phyloP scores from a whole-genome alignment of 2,797 vertebrate genomes.

The Alca torda region DNA sequence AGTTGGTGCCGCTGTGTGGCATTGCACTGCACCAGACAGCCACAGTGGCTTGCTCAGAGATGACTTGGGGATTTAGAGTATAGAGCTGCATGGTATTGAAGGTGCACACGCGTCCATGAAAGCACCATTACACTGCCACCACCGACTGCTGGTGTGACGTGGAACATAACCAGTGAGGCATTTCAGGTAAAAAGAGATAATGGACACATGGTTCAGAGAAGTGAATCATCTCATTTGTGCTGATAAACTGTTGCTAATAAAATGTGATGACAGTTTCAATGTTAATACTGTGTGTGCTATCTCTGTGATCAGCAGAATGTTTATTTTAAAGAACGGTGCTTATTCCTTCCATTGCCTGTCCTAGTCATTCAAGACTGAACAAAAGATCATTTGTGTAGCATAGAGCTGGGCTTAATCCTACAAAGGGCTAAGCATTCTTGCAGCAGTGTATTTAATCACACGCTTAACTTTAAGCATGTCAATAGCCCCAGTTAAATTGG shows the following conservation, averaged over 20 bases:
- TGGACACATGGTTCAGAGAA: neutral
- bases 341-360: constrained; percentile 37
- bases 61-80: rapidly evolving
- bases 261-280: constrained; percentile 43
- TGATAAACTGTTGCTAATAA: constrained; percentile 22
- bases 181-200: constrained; percentile 10
- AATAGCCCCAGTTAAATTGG: neutral
- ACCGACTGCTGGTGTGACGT: neutral
- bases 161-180: neutral
- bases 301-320: constrained; percentile 43
- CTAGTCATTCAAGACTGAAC: constrained; percentile 32
- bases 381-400: constrained; percentile 25
- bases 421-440: constrained; percentile 41
- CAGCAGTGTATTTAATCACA: neutral
- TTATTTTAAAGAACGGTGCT: neutral
- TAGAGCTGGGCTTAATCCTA: constrained; percentile 19
- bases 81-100: neutral
- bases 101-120: rapidly evolving
- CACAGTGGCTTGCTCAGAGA: neutral
- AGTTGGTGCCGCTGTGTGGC: neutral
- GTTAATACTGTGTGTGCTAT: neutral
- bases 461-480: constrained; percentile 55
- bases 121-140: rapidly evolving
- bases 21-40: neutral
- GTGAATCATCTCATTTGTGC: neutral